These are phyloP conservation scores for Cephalopholis sonnerati DNA, from an alignment of 2,113 vertebrate species.

Conservation along the genomic window DNA sequence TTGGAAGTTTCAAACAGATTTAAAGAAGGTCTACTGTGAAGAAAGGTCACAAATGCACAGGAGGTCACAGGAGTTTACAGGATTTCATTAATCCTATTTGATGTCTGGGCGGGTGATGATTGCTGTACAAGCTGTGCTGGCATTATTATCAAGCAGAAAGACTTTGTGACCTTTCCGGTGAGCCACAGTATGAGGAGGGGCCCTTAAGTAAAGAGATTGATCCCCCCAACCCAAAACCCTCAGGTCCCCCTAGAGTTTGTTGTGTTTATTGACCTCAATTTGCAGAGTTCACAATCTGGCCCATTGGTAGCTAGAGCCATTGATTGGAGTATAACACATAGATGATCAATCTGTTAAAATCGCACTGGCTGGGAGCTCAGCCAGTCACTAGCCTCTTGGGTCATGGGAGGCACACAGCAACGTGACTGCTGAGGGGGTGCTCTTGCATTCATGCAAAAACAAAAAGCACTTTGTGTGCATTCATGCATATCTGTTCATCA, in stretches of 20 bases:
- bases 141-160: constrained; percentile 61
- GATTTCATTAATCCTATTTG: constrained; percentile 68
- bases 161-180: constrained; percentile 75
- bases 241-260: constrained; percentile 43
- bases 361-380: constrained; percentile 37
- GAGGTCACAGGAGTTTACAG: constrained; percentile 51
- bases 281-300: constrained; percentile 72
- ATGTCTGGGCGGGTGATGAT: constrained; percentile 49
- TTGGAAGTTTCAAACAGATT: constrained; percentile 18
- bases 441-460: constrained; percentile 38
- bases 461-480: constrained; percentile 46
- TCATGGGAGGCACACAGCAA: constrained; percentile 42
- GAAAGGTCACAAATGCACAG: constrained; percentile 29
- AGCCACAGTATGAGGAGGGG: constrained; percentile 39
- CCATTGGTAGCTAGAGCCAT: constrained; percentile 69
- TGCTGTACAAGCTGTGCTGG: constrained; percentile 47
- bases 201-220: constrained; percentile 65
- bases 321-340: constrained; percentile 70
- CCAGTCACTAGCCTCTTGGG: constrained; percentile 44
- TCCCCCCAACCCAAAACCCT: constrained; percentile 27
- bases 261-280: constrained; percentile 74
- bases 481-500: constrained; percentile 38
- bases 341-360: constrained; percentile 75
- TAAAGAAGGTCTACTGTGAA: constrained; percentile 10
- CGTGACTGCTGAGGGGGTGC: constrained; percentile 12